Evolutionary conservation across 2,888 invertebrate genomes (phyloP), one percentile per base, ranked within the genome.

Genomic region (Lottia gigantea): DNA sequence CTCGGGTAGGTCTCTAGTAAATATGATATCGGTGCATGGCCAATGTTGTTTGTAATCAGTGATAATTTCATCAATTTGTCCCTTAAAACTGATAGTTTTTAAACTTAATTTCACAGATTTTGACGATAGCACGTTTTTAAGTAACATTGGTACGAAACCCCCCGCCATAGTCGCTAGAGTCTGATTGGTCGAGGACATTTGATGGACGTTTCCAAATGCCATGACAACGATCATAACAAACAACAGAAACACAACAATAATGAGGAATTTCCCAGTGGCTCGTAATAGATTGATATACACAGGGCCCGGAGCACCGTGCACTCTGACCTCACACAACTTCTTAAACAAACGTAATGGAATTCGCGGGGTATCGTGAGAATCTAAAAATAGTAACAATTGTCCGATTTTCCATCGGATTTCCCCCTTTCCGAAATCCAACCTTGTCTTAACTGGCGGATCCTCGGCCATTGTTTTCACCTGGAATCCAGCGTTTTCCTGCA

Each of bases 161-260:
- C 86, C 85, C 0, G 85, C 85, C 26, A 86, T 72, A 0, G 86
- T 85, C 14, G 87, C 83, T 45, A 87, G 69, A 1, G 85, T 84
- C 66, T 86, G 86, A 80, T 85, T 86, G 46, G 86, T 85, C 16
- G 85, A 83, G 1, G 87, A 85, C 72, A 87, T 82, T 62, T 82
- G 78, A 70, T 83, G 79, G 1, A 83, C 80, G 65, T 84, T 84
- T 26, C 85, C 86, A 74, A 86, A 86, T 3, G 85, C 83, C 82
- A 85, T 83, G 47, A 87, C 84, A 19, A 86, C 84, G 47, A 87
- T 78, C 80, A 86, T 82, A 1, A 88, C 85, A 74, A 88, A 85
- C 65, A 83, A 79, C 0, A 88, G 76, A 73, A 86, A 87, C 4
- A 86, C 71, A 0, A 87, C 83, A 71, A 87, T 85, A 40, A 84